A percentile compares a stretch with the other conserved stretches of the same genome.
phyloP scores from a whole-genome alignment of 2,113 vertebrate species.

The Pseudorectes ferrugineus region DNA sequence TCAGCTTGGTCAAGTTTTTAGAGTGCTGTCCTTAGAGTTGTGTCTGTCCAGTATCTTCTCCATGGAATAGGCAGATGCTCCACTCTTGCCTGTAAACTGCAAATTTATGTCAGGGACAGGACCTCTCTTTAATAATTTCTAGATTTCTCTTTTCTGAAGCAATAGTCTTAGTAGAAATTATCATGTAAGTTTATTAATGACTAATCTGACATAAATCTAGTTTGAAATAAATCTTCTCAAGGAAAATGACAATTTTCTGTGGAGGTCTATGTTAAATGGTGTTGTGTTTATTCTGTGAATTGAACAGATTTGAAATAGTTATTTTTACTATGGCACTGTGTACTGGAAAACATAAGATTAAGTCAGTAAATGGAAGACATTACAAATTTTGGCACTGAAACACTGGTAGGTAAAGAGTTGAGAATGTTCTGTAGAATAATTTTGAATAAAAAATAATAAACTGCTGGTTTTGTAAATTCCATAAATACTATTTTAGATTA shows the following conservation, averaged over 20 bases:
- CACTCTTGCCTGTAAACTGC: not conserved
- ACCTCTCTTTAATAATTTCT: not conserved
- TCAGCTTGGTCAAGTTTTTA: not conserved
- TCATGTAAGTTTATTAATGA: not conserved
- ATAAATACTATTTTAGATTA: not conserved
- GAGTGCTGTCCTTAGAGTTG: not conserved
- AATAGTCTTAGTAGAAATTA: not conserved
- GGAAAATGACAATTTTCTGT: not conserved
- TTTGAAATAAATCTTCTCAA: not conserved
- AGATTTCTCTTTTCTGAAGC: not conserved
- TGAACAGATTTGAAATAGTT: not conserved
- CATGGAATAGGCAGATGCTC: not conserved
- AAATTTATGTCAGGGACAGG: not conserved
- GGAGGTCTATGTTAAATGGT: not conserved
- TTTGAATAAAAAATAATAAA: not conserved
- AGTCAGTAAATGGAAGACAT: not conserved
- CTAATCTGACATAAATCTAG: not conserved
- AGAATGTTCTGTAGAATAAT: not conserved
- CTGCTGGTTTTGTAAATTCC: not conserved
- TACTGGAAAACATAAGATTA: not conserved
- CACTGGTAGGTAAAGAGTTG: not conserved
- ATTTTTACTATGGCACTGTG: not conserved
- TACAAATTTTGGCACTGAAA: not conserved
- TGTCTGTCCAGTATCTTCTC: not conserved
- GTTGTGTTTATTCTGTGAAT: not conserved